Conservation (phyloP, 2,797 vertebrate species). For the Gymnodraco acuticeps region DNA sequence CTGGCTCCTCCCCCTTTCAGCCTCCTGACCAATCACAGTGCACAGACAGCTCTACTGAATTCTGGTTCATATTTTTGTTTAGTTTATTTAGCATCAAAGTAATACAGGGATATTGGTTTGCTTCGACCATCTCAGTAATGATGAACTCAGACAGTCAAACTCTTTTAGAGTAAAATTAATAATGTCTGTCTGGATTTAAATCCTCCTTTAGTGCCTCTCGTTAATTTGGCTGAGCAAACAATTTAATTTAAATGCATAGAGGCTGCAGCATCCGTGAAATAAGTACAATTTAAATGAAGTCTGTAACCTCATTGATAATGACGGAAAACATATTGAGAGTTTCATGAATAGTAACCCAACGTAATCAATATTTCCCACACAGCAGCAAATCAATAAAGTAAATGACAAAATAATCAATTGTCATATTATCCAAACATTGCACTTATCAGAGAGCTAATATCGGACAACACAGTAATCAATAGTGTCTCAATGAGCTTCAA, state of each 20-base stretch:
- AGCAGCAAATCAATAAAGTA: neutral
- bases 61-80: neutral
- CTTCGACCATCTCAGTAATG: too few species aligned
- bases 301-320: neutral
- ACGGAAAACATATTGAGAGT: neutral
- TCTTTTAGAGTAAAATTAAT: too few species aligned
- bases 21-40: slow-evolving; percentile 17
- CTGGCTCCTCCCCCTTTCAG: slow-evolving; percentile 10
- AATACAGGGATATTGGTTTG: neutral
- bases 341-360: neutral
- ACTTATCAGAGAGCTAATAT: neutral
- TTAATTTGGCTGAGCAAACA: too few species aligned
- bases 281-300: neutral
- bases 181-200: too few species aligned
- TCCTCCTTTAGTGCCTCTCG: too few species aligned
- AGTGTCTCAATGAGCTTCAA: neutral
- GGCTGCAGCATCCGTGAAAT: neutral
- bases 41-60: neutral
- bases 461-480: neutral
- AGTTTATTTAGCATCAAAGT: neutral
- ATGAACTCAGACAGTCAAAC: too few species aligned
- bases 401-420: neutral
- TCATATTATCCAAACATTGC: neutral
- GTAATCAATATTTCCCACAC: neutral
- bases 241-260: neutral